Evolutionary conservation across 2,113 vertebrate genomes (phyloP).

Genomic region (Spilogale gracilis): DNA sequence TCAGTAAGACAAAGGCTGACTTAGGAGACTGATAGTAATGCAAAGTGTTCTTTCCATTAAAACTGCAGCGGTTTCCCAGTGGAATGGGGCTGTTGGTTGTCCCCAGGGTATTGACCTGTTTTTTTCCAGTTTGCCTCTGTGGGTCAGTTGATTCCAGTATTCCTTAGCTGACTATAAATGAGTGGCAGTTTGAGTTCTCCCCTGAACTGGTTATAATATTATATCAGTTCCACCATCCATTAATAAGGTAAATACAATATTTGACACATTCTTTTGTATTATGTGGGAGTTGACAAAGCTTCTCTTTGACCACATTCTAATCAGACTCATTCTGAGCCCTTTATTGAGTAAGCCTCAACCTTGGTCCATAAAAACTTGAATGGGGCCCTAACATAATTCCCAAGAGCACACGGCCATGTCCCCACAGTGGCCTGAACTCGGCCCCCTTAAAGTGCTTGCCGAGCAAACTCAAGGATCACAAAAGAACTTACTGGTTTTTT

Average conservation of each 20-base stretch:
- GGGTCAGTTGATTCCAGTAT: neutral
- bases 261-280: neutral
- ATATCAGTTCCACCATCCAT: neutral
- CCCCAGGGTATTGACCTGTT: neutral
- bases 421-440: neutral
- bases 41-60: neutral
- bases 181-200: neutral
- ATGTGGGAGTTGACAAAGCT: neutral
- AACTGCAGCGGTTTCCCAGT: neutral
- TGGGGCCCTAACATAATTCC: neutral
- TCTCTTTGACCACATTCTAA: neutral
- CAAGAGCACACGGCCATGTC: neutral
- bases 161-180: slow-evolving; percentile 2
- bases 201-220: neutral
- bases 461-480: neutral
- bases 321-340: neutral
- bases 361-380: neutral
- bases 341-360: neutral
- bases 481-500: neutral
- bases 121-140: slow-evolving; percentile 52
- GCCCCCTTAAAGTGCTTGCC: neutral
- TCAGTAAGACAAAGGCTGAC: neutral
- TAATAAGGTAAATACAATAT: neutral
- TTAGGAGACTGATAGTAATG: neutral
- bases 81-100: neutral